Percentiles rank a stretch among this genome's conserved stretches.
Conservation (phyloP, 2,888 invertebrate genomes). For the Bruchidius siliquastri region DNA sequence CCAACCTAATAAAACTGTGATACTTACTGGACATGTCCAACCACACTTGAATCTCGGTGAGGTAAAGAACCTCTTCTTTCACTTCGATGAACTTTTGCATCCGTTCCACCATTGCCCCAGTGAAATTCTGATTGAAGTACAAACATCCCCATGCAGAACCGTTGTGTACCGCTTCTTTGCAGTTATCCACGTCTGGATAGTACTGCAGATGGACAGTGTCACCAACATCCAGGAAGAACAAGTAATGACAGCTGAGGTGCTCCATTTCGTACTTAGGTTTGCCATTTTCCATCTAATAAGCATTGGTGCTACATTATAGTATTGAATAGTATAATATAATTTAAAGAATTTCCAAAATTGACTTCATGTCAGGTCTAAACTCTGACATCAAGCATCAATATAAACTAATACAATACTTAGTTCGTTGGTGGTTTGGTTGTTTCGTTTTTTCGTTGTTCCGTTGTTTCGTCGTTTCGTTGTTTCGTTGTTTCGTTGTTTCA, state of each 20-base stretch:
- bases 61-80: conserved; percentile 46
- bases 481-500: too few species aligned
- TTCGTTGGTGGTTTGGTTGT: too few species aligned
- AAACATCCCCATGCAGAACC: conserved; percentile 88
- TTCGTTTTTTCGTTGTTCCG: too few species aligned
- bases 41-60: conserved; percentile 85
- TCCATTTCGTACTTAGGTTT: conserved; percentile 25
- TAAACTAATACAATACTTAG: too few species aligned
- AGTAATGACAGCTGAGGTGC: conserved; percentile 63
- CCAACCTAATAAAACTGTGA: too few species aligned
- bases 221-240: conserved; percentile 47
- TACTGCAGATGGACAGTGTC: conserved; percentile 65
- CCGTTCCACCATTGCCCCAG: conserved; percentile 77
- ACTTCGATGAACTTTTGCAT: conserved; percentile 53
- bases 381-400: too few species aligned
- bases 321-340: too few species aligned
- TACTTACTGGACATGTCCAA: conserved; percentile 53
- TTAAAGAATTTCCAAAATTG: too few species aligned
- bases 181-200: conserved; percentile 62
- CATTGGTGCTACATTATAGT: too few species aligned
- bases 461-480: too few species aligned
- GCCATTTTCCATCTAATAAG: too few species aligned
- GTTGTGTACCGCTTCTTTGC: conserved; percentile 64
- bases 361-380: too few species aligned
- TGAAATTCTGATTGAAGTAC: conserved; percentile 85